These are phyloP conservation scores for Heterodera carotae DNA, from an alignment of 1,140 invertebrate genomes.

Conservation along the genomic window DNA sequence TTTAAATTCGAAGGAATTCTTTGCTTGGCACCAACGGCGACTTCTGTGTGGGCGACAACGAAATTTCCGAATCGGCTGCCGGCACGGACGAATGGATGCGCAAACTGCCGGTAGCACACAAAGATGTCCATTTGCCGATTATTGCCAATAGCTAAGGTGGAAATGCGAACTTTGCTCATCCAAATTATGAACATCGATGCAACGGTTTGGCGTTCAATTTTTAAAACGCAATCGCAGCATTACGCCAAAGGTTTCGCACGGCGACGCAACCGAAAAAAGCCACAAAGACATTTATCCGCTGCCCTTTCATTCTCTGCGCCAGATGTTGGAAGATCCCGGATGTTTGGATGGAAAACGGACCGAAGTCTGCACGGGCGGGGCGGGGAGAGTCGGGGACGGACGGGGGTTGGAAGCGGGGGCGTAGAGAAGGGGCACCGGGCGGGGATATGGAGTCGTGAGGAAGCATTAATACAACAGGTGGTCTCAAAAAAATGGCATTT, in stretches of 20 bases:
- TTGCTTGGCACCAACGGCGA: conserved; percentile 11
- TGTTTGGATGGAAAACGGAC: conserved; percentile 63
- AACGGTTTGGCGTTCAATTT: conserved; percentile 39
- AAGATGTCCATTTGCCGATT: not conserved
- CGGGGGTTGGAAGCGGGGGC: not conserved
- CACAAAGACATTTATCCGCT: conserved; percentile 56
- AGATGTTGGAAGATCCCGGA: conserved; percentile 61
- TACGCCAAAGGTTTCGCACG: conserved; percentile 43
- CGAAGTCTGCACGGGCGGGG: conserved; percentile 41
- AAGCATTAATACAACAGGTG: too few relatives aligned
- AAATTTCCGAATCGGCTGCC: conserved; percentile 3
- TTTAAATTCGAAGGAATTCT: conserved; percentile 18
- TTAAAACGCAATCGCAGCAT: not conserved
- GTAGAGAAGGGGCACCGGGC: too few relatives aligned
- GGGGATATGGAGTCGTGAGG: conserved; percentile 8
- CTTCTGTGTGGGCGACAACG: conserved; percentile 11
- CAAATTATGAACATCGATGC: conserved; percentile 63
- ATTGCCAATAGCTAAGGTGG: conserved; percentile 31
- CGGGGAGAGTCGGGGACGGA: not conserved
- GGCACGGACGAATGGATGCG: conserved; percentile 58
- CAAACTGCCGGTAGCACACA: conserved; percentile 52
- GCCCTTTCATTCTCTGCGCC: conserved; percentile 45
- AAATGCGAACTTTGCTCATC: conserved; percentile 64
- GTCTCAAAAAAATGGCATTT: too few relatives aligned
- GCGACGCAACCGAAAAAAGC: conserved; percentile 47